phyloP scores from a whole-genome alignment of 2,113 vertebrate species.

The Lepus americanus region DNA sequence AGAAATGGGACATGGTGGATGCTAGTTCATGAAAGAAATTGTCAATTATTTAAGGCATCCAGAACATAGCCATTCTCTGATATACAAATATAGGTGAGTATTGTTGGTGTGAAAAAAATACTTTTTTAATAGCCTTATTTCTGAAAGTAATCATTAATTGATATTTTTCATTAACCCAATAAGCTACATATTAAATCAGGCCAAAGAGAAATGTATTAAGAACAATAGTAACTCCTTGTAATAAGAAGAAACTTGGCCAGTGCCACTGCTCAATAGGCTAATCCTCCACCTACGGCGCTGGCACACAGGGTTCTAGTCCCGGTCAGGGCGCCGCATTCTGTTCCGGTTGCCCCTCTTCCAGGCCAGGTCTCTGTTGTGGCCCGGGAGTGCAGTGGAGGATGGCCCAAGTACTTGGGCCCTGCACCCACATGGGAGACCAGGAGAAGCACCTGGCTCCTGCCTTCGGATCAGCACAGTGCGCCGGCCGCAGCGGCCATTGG shows the following conservation, averaged over 20 bases:
- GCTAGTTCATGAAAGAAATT: background rate
- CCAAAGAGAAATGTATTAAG: background rate
- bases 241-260: background rate
- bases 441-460: no score
- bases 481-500: no score
- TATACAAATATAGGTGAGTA: background rate
- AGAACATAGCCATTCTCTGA: background rate
- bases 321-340: no score
- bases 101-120: background rate
- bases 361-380: no score
- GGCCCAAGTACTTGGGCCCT: no score
- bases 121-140: background rate
- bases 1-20: background rate
- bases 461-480: no score
- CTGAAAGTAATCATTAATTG: background rate
- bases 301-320: no score
- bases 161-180: background rate
- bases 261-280: no score
- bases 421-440: no score
- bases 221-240: background rate
- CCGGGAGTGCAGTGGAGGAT: no score
- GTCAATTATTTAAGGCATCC: background rate
- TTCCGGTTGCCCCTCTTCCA: no score
- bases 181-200: constrained; percentile 7
- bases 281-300: no score